These are phyloP conservation scores for Pempheris klunzingeri DNA, from an alignment of 2,797 vertebrate species.

Conservation along the genomic window DNA sequence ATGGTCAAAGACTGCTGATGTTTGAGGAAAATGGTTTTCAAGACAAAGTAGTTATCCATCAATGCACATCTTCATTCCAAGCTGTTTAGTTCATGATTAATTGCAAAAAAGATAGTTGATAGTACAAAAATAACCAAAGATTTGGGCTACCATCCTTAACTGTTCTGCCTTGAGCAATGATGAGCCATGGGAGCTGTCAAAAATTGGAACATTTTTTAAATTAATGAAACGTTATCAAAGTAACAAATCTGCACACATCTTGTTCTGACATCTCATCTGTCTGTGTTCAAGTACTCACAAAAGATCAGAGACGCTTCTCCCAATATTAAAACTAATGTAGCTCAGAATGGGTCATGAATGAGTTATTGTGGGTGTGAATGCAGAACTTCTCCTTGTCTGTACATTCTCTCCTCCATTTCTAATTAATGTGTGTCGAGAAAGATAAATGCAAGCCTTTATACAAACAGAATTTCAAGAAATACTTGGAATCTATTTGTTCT, in stretches of 20 bases:
- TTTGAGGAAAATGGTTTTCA: background rate
- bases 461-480: slow-evolving; percentile 46
- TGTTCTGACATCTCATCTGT: slow-evolving; percentile 21
- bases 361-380: background rate
- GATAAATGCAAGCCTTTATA: slow-evolving; percentile 18
- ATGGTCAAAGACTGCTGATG: slow-evolving; percentile 5
- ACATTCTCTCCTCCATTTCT: slow-evolving; percentile 19
- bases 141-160: background rate
- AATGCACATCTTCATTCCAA: background rate
- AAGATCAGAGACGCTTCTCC: slow-evolving; percentile 26
- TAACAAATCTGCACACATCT: slow-evolving; percentile 38
- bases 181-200: slow-evolving; percentile 25
- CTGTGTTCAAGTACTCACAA: slow-evolving; percentile 15
- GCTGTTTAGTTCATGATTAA: slow-evolving; percentile 21
- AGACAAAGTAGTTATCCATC: slow-evolving; percentile 13
- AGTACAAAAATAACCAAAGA: slow-evolving; percentile 2
- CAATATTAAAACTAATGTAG: slow-evolving; percentile 13
- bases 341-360: slow-evolving; percentile 21
- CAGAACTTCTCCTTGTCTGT: background rate
- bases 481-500: slow-evolving; percentile 20
- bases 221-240: slow-evolving; percentile 40
- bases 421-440: slow-evolving; percentile 31
- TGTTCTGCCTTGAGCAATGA: slow-evolving; percentile 25
- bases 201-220: slow-evolving; percentile 23
- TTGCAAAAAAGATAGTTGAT: background rate